Conservation (phyloP, 2,113 vertebrate species). For the Nansenia antarctica region DNA sequence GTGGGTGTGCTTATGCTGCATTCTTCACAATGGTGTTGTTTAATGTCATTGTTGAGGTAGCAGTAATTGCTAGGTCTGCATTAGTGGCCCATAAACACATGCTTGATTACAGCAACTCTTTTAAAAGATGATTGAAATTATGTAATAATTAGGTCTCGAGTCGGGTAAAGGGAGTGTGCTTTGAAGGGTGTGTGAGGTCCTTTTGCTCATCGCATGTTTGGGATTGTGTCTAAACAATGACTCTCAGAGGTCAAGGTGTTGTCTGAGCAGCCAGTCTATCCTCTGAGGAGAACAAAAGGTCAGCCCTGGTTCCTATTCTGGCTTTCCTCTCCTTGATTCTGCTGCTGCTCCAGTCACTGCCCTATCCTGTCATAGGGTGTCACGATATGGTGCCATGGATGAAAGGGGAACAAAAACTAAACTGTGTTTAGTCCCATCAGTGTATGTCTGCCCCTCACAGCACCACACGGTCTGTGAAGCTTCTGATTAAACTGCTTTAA, state of each 20-base stretch:
- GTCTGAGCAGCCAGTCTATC: slow-evolving; percentile 12
- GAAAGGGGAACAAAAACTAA: slow-evolving; percentile 3
- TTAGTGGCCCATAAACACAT: slow-evolving; percentile 1
- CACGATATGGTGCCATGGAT: slow-evolving; percentile 12
- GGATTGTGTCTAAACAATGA: slow-evolving; percentile 7
- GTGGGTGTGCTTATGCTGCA: not conserved
- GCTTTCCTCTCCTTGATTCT: slow-evolving; percentile 21
- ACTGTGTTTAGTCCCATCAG: slow-evolving; percentile 19
- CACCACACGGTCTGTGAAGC: too few relatives aligned
- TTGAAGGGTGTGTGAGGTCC: not conserved
- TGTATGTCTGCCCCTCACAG: slow-evolving; percentile 15
- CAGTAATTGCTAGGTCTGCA: not conserved
- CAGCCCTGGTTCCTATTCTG: slow-evolving; percentile 29
- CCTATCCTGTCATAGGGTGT: not conserved
- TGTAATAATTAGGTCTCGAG: slow-evolving; percentile 16
- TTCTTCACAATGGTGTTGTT: slow-evolving; percentile 28
- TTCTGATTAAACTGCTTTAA: too few relatives aligned
- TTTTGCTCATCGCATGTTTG: slow-evolving; percentile 7
- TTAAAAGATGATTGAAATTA: not conserved
- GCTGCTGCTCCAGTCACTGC: slow-evolving; percentile 8
- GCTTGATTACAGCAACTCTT: not conserved
- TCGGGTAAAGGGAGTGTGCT: slow-evolving; percentile 17
- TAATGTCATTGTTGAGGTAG: slow-evolving; percentile 30
- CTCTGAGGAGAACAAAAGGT: slow-evolving; percentile 54
- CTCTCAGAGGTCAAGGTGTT: slow-evolving; percentile 22